phyloP scores from a whole-genome alignment of 1,140 invertebrate genomes.

The Drosophila aff. region DNA sequence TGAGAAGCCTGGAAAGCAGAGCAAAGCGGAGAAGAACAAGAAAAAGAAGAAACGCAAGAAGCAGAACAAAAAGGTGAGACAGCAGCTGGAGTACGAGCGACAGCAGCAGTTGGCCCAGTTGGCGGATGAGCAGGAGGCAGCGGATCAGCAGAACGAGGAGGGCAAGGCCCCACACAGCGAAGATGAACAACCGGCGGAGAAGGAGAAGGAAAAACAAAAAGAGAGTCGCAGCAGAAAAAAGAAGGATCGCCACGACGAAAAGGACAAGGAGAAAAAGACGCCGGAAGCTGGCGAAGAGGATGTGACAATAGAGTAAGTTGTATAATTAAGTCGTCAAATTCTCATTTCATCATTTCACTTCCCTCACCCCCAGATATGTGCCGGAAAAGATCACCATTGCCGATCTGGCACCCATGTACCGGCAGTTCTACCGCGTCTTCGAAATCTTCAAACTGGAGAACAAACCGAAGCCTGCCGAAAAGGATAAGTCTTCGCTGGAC shows the following conservation, averaged over 20 bases:
- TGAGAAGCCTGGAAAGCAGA: conserved; percentile 84
- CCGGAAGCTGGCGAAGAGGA: conserved; percentile 75
- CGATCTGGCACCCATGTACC: conserved; percentile 92
- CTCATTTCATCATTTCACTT: not conserved
- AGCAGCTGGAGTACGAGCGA: conserved; percentile 82
- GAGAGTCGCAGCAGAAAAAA: conserved; percentile 82
- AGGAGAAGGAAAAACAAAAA: conserved; percentile 63
- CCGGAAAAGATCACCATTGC: conserved; percentile 91
- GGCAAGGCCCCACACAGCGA: conserved; percentile 51
- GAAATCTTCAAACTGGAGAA: conserved; percentile 93
- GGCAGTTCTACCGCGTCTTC: conserved; percentile 94
- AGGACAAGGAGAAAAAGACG: conserved; percentile 55
- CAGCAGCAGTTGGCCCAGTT: conserved; percentile 50
- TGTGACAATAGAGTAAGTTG: conserved; percentile 87
- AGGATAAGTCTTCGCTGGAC: conserved; percentile 85
- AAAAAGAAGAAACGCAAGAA: conserved; percentile 91
- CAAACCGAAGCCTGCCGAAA: conserved; percentile 86
- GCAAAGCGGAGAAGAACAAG: conserved; percentile 88
- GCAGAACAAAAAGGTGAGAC: conserved; percentile 85
- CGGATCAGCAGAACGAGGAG: conserved; percentile 33
- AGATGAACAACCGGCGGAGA: conserved; percentile 41
- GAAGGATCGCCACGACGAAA: conserved; percentile 64
- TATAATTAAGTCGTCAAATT: too few species aligned
- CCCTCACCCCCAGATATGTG: conserved; percentile 87
- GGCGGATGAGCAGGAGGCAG: conserved; percentile 40